Conservation (phyloP, 2,113 vertebrate genomes). For the Pholis gunnellus region DNA sequence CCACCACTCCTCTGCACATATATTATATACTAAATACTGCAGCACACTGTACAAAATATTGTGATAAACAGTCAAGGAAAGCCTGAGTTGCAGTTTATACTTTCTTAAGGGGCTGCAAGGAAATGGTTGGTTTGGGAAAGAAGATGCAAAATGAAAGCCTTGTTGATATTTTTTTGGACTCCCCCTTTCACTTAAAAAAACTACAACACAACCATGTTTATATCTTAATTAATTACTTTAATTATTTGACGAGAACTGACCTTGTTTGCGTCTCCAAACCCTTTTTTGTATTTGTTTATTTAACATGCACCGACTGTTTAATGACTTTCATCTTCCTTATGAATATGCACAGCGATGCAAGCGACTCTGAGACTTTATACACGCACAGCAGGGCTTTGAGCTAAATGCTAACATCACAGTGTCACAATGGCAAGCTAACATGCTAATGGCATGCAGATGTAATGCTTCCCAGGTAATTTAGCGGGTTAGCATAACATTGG, state of each 20-base stretch:
- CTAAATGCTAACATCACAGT: no score
- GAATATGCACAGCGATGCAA: neutral
- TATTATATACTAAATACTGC: neutral
- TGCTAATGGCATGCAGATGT: neutral
- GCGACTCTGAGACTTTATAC: neutral
- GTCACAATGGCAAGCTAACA: neutral
- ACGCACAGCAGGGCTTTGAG: neutral
- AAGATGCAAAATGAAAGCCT: neutral
- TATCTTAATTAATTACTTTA: neutral
- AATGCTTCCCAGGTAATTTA: neutral
- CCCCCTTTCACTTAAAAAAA: neutral
- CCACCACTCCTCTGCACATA: neutral
- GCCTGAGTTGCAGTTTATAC: neutral
- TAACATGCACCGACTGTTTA: neutral
- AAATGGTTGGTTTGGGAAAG: neutral
- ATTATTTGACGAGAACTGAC: neutral
- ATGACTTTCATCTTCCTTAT: neutral
- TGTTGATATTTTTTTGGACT: neutral
- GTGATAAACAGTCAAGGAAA: neutral
- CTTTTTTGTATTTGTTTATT: neutral
- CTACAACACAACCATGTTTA: neutral
- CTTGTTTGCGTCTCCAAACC: neutral
- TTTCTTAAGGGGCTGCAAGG: neutral
- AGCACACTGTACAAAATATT: slow-evolving; percentile 2
- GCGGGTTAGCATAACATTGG: neutral